Percentiles rank a stretch among this genome's conserved stretches.
These are phyloP conservation scores for Myanophis thanlyinensis DNA, from an alignment of 2,113 vertebrate species.

Conservation along the genomic window DNA sequence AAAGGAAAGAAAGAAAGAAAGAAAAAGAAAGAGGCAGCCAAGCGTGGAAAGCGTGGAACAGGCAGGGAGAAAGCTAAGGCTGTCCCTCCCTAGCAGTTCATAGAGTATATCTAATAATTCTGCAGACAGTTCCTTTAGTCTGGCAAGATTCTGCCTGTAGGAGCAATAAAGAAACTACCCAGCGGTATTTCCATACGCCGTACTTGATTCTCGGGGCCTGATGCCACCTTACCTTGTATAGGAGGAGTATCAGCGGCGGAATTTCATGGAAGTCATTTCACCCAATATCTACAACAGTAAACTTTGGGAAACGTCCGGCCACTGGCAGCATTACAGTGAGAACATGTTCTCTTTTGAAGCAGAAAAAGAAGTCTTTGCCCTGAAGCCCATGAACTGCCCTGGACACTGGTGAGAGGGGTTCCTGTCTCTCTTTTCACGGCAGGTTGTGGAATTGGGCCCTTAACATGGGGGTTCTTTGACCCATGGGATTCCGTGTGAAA, in stretches of 20 bases:
- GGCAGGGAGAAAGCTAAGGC: not conserved
- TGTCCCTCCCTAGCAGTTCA: not conserved
- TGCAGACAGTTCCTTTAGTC: not conserved
- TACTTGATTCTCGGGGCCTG: not conserved
- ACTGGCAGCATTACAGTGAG: slow-evolving; percentile 92
- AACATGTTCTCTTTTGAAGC: slow-evolving; percentile 93
- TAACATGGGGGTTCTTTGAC: not conserved
- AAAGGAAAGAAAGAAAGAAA: no score
- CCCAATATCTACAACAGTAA: slow-evolving; percentile 91
- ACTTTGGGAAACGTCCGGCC: slow-evolving; percentile 92
- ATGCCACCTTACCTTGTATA: slow-evolving; percentile 35
- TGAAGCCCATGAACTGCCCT: slow-evolving; percentile 97
- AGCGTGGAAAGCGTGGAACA: not conserved
- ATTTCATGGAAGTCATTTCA: slow-evolving; percentile 89
- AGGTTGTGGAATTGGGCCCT: not conserved
- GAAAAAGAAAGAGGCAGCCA: not conserved
- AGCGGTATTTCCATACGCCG: not conserved
- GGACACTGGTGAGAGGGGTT: slow-evolving; percentile 86
- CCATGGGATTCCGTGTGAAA: not conserved
- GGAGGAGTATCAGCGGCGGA: slow-evolving; percentile 84
- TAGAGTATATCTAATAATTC: not conserved
- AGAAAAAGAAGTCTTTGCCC: slow-evolving; percentile 88
- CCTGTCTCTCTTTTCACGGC: not conserved
- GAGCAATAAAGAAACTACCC: not conserved
- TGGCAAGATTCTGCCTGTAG: not conserved